Percentiles rank a stretch among this genome's conserved stretches.
Evolutionary conservation across 2,797 vertebrate species (phyloP).

Genomic region (Pipistrellus kuhlii): DNA sequence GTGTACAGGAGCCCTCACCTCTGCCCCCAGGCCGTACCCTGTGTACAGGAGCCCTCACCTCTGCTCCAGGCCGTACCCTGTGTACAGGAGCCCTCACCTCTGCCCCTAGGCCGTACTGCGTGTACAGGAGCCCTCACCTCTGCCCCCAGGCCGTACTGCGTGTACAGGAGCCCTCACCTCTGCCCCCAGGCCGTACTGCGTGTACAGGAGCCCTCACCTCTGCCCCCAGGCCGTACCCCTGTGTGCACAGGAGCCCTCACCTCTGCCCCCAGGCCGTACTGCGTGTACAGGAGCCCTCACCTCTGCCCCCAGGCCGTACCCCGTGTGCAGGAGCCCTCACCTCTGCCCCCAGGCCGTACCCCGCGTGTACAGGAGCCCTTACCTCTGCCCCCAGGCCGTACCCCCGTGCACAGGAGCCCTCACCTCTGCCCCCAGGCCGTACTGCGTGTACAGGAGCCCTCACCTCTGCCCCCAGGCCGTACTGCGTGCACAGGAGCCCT

Average conservation of each 20-base stretch:
- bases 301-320: slow-evolving; percentile 91
- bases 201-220: slow-evolving; percentile 88
- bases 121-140: slow-evolving; percentile 88
- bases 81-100: slow-evolving; percentile 88
- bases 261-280: slow-evolving; percentile 91
- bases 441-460: slow-evolving; percentile 92
- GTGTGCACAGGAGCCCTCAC: slow-evolving; percentile 89
- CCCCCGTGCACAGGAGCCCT: slow-evolving; percentile 90
- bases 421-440: slow-evolving; percentile 94
- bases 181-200: slow-evolving; percentile 92
- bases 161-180: slow-evolving; percentile 88
- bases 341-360: slow-evolving; percentile 94
- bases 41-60: slow-evolving; percentile 88
- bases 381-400: slow-evolving; percentile 95
- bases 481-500: slow-evolving; percentile 92
- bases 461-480: slow-evolving; percentile 94
- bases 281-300: slow-evolving; percentile 89
- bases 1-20: slow-evolving; percentile 88
- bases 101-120: slow-evolving; percentile 92
- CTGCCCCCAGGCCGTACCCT: slow-evolving; percentile 91
- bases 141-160: slow-evolving; percentile 92
- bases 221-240: slow-evolving; percentile 91
- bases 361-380: slow-evolving; percentile 91
- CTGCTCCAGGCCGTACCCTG: slow-evolving; percentile 92
- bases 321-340: slow-evolving; percentile 91